A percentile compares a stretch with the other conserved stretches of the same genome.
phyloP scores from a whole-genome alignment of 2,888 invertebrate genomes.

The Drosophila parthenogenetica region DNA sequence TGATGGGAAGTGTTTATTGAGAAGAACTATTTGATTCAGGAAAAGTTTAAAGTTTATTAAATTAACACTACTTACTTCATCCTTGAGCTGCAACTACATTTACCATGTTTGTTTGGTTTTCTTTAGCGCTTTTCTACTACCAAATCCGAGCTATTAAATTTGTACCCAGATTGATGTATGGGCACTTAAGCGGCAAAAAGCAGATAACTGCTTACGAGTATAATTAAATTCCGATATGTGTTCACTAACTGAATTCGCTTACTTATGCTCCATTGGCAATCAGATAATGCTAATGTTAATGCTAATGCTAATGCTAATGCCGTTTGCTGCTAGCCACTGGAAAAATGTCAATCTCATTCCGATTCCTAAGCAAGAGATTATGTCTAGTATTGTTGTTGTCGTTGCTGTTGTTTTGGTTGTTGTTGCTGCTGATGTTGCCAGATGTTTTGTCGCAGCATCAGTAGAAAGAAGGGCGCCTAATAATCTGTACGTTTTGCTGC shows the following conservation, averaged over 20 bases:
- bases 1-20: neutral
- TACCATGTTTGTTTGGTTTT: neutral
- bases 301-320: conserved; percentile 53
- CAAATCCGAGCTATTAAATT: neutral
- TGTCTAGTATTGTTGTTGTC: conserved; percentile 38
- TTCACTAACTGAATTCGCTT: conserved; percentile 34
- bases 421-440: conserved; percentile 47
- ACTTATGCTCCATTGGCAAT: conserved; percentile 50
- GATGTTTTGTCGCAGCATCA: conserved; percentile 71
- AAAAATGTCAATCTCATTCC: conserved; percentile 47
- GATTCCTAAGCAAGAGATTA: conserved; percentile 52
- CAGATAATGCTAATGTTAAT: conserved; percentile 57
- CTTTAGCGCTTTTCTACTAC: neutral
- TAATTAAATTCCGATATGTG: conserved; percentile 49
- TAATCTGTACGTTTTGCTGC: conserved; percentile 77
- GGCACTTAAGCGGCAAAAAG: conserved; percentile 30
- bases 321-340: conserved; percentile 35
- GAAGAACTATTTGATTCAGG: too few relatives aligned
- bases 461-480: conserved; percentile 60
- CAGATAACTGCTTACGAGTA: conserved; percentile 28
- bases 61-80: too few relatives aligned
- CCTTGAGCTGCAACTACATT: too few relatives aligned
- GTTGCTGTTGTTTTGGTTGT: conserved; percentile 15
- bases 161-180: conserved; percentile 21
- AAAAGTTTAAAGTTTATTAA: too few relatives aligned